These are phyloP conservation scores for Netelia inedita DNA, from an alignment of 2,888 invertebrate genomes.

Conservation along the genomic window DNA sequence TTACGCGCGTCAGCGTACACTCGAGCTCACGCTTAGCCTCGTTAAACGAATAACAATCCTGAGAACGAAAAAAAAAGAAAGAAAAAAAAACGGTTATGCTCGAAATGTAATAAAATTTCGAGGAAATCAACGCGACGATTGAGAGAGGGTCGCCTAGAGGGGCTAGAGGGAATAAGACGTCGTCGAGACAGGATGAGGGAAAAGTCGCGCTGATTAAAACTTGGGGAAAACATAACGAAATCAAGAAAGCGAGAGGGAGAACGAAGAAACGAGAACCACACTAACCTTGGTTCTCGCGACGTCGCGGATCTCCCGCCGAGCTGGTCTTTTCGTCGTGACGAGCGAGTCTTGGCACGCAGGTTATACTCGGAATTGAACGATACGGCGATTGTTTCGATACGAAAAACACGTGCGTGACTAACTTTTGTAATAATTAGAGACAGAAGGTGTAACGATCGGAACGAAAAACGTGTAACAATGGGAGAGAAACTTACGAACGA, in stretches of 20 bases:
- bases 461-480: too few relatives aligned
- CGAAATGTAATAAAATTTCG: slow-evolving; percentile 5
- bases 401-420: too few relatives aligned
- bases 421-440: too few relatives aligned
- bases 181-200: not conserved
- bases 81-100: not conserved
- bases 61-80: not conserved
- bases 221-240: slow-evolving; percentile 56
- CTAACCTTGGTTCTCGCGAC: slow-evolving; percentile 4
- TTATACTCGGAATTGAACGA: too few relatives aligned
- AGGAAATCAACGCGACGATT: slow-evolving; percentile 16
- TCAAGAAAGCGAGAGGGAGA: slow-evolving; percentile 51
- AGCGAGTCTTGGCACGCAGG: too few relatives aligned
- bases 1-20: too few relatives aligned
- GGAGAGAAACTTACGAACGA: too few relatives aligned
- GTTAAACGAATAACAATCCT: not conserved
- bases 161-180: not conserved
- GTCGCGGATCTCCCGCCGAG: too few relatives aligned
- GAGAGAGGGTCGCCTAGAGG: not conserved
- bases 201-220: slow-evolving; percentile 61
- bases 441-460: too few relatives aligned
- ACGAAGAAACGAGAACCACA: not conserved
- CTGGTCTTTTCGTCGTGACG: too few relatives aligned
- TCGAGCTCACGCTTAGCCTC: not conserved
- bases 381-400: too few relatives aligned